Evolutionary conservation across 2,888 invertebrate species (phyloP), one percentile per base, ranked within the genome.

Genomic region (Lymantria dispar): DNA sequence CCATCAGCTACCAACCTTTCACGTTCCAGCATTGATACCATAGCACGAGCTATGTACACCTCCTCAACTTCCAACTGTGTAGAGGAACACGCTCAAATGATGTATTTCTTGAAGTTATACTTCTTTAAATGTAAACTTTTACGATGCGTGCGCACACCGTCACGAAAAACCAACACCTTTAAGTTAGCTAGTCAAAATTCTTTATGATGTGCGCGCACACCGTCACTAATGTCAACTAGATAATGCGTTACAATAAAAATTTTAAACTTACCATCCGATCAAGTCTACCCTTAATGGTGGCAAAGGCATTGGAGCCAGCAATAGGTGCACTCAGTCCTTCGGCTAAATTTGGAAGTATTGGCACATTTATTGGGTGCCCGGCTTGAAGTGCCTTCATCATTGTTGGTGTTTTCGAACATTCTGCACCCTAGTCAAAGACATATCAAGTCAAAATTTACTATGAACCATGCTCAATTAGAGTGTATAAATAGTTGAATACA

Each of bases 1-100:
- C 96, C 96, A 80, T 97, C 96, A 3, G 95, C 95, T 12, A 96
- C 95, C 43, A 95, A 93, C 67, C 96, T 94, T 80, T 96, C 96
- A 40, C 93, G 87, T 79, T 96, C 96, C 46, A 96, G 83, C 61
- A 95, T 81, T 47, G 93, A 88, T 61, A 96, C 86, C 52, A 95
- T 92, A 3, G 95, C 93, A 52, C 95, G 92, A 13, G 95, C 95
- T 45, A 96, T 94, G 81, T 89, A 94, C 64, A 93, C 88, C 77
- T 94, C 95, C 67, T 93, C 94, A 8, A 95, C 95, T 14, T 94
- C 91, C 68, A 94, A 72, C 93, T 93, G 68, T 22, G 5, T 22
- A 22, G 3, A 22, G 22, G 22, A 22, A 22, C 2, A 22, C 22
- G 5, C 22, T 22, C 22, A 22, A 22, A 3, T 22, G 5, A 22